Percentiles rank a stretch among this genome's conserved stretches.
phyloP scores from a whole-genome alignment of 53 echinoderm and acorn worm species.

The Hippasteria phrygiana region DNA sequence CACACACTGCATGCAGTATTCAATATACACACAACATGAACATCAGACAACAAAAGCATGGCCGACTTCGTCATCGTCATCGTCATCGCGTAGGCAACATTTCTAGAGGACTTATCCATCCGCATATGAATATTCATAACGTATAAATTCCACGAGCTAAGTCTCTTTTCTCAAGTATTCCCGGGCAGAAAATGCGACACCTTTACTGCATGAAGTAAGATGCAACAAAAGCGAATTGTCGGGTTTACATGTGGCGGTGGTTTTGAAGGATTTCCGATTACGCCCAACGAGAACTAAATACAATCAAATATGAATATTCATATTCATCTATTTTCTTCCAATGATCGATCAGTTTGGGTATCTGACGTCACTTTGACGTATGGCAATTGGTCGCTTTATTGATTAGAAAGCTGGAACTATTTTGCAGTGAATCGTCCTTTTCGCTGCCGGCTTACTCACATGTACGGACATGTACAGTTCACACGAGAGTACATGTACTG shows the following conservation, averaged over 20 bases:
- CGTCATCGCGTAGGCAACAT: not conserved
- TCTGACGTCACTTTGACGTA: conserved; percentile 53
- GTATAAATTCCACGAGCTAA: too few species aligned
- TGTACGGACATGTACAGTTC: too few species aligned
- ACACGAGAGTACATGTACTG: too few species aligned
- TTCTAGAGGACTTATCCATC: conserved; percentile 39
- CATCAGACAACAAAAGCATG: conserved; percentile 66
- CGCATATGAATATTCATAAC: conserved; percentile 58
- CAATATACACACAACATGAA: not conserved
- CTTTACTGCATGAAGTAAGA: too few species aligned
- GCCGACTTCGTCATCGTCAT: conserved; percentile 69
- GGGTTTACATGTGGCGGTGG: too few species aligned
- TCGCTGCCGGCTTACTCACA: too few species aligned
- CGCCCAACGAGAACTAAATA: not conserved
- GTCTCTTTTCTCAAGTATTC: too few species aligned
- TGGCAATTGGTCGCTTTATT: conserved; percentile 8
- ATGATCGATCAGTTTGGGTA: conserved; percentile 3
- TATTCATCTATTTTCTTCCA: conserved; percentile 4
- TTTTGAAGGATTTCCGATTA: not conserved
- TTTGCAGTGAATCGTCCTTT: conserved; percentile 25
- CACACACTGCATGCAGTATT: not conserved
- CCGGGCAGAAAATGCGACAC: too few species aligned
- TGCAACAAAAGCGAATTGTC: too few species aligned
- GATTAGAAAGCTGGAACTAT: conserved; percentile 36
- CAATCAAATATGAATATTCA: conserved; percentile 16